Percentiles rank a stretch among this genome's conserved stretches.
Evolutionary conservation across 2,113 vertebrate genomes (phyloP).

Genomic region (Anguilla japonica): DNA sequence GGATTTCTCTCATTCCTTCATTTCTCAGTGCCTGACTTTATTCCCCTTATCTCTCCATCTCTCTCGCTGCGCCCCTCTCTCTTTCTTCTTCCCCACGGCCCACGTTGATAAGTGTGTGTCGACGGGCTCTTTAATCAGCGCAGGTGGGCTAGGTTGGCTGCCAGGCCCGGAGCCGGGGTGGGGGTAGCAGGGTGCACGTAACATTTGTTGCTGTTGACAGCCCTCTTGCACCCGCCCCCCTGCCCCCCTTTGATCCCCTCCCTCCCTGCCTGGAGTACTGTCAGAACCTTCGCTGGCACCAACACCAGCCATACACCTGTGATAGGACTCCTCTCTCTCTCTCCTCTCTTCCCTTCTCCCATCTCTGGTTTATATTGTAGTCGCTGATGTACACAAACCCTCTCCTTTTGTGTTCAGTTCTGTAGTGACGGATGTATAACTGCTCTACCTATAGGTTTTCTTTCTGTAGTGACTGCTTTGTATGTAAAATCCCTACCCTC

Average conservation of each 20-base stretch:
- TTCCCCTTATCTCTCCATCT: conserved; percentile 55
- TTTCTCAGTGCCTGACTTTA: conserved; percentile 35
- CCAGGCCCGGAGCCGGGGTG: conserved; percentile 31
- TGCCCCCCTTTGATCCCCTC: conserved; percentile 56
- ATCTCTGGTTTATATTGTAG: background rate
- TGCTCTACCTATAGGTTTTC: too few relatives aligned
- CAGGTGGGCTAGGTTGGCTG: conserved; percentile 62
- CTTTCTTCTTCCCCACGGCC: conserved; percentile 41
- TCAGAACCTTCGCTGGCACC: conserved; percentile 59
- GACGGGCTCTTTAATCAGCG: conserved; percentile 62
- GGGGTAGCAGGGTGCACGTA: conserved; percentile 44
- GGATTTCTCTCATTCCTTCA: conserved; percentile 57
- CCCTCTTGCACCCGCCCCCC: conserved; percentile 46
- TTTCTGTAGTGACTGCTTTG: background rate
- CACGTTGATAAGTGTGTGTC: conserved; percentile 55
- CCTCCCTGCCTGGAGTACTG: conserved; percentile 40
- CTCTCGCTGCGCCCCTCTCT: conserved; percentile 39
- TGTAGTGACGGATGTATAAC: background rate
- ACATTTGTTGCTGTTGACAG: conserved; percentile 72
- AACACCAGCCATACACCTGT: conserved; percentile 57
- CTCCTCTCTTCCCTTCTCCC: conserved; percentile 2
- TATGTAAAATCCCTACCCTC: background rate
- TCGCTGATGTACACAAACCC: background rate
- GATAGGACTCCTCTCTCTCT: conserved; percentile 39
- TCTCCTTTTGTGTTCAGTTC: background rate